Base-by-base conservation (phyloP, 1,140 invertebrate species). In the Hypothenemus hampei region DNA sequence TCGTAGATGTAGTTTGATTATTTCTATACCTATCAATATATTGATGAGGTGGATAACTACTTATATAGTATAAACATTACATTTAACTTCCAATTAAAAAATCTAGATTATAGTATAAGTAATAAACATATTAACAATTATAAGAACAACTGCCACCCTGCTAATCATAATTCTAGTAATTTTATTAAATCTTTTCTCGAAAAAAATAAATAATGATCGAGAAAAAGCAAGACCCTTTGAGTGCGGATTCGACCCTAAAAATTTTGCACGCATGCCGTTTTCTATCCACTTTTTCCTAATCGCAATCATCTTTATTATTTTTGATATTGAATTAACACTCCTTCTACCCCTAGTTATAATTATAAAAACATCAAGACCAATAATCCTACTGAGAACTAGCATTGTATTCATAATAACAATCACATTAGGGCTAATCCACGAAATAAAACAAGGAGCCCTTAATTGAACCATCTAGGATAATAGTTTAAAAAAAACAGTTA, bases 1-100 rank as follows among this genome's bases (percentile, higher is more conserved):
- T 86, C 77, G 79, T 86, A 45, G 81, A 86, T 78, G 77, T 85
- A 62, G 76, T 86, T 8, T 86, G 82, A 80, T 71, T 86, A 76
- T 84, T 85, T 63, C 64, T 85, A 58, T 85, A 79, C 75, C 72
- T 83, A 57, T 78, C 74, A 47, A 75, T 84, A 69, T 85, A 84
- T 63, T 84, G 80, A 79, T 85, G 79, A 79, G 74, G 75, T 20
- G 21, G 39, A 41, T 41, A 41, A 41, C 21, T 19, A 81, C 77
- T 77, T 78, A 76, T 78, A 78, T 80, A 82, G 71, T 80, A 81
- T 82, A 81, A 70, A 67, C 15, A 78, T 74, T 81, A 84, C 78
- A 79, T 75, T 76, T 83, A 73, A 81, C 66, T 83, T 82, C 78
- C 79, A 82, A 81, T 80, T 72, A 81, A 77, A 77, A 78, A 72